phyloP scores from a whole-genome alignment of 2,888 invertebrate genomes.

The Macrophya alboannulata region DNA sequence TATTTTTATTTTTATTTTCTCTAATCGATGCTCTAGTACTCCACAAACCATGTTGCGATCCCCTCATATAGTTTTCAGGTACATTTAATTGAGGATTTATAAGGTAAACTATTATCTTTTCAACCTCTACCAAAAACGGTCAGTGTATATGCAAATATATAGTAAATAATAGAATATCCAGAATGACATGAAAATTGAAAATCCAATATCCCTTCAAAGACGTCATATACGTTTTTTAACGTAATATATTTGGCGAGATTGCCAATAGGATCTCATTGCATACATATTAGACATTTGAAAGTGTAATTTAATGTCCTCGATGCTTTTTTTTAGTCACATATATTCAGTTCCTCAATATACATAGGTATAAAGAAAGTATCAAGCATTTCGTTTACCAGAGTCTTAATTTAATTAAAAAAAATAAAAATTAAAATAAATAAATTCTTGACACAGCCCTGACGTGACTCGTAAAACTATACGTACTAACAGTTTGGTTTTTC shows the following conservation, averaged over 20 bases:
- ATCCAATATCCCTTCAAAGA: background rate
- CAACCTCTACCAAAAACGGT: background rate
- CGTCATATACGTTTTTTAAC: background rate
- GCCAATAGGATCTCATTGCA: conserved; percentile 25
- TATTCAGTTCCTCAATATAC: background rate
- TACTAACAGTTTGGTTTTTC: background rate
- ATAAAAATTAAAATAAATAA: background rate
- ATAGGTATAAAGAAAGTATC: too few relatives aligned
- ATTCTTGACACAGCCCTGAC: background rate
- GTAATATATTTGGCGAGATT: background rate
- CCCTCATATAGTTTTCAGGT: background rate
- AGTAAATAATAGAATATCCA: background rate
- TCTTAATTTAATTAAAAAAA: background rate
- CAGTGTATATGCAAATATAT: background rate
- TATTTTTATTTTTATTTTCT: background rate
- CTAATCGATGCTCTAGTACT: background rate
- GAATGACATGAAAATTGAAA: background rate
- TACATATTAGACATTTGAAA: conserved; percentile 34
- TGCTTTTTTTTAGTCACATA: background rate
- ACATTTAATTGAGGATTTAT: background rate
- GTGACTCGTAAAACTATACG: background rate
- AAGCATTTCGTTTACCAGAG: background rate
- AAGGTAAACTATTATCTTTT: background rate
- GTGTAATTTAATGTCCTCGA: conserved; percentile 21
- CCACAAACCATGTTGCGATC: background rate